These are phyloP conservation scores for Synanthedon tipuliformis DNA, from an alignment of 2,888 invertebrate genomes.

Conservation along the genomic window DNA sequence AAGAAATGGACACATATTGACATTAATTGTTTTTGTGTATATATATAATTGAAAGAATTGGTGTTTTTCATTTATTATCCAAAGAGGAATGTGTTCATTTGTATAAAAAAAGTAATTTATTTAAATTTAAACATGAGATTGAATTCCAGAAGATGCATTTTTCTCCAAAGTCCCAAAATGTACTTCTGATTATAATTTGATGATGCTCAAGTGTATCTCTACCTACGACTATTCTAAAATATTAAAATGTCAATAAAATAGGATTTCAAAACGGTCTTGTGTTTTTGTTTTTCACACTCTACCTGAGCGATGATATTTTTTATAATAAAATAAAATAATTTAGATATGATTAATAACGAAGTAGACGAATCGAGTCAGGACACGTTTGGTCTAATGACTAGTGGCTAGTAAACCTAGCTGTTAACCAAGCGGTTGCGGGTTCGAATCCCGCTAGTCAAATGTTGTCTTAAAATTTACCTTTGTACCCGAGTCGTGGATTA, in stretches of 20 bases:
- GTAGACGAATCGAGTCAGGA: no score
- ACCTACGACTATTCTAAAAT: slow-evolving; percentile 40
- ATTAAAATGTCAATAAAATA: slow-evolving; percentile 66
- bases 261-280: slow-evolving; percentile 49
- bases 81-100: slow-evolving; percentile 67
- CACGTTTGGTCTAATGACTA: no score
- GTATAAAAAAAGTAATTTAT: slow-evolving; percentile 32
- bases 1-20: slow-evolving; percentile 29
- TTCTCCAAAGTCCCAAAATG: slow-evolving; percentile 10
- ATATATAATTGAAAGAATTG: slow-evolving; percentile 17
- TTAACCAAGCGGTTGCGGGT: no score
- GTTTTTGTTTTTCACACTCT: neutral
- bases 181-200: neutral
- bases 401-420: no score
- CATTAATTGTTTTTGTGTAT: slow-evolving; percentile 20
- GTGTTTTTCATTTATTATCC: slow-evolving; percentile 42
- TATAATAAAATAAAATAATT: no score
- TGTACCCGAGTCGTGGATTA: no score
- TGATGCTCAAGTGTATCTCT: no score
- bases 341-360: no score
- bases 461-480: no score
- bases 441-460: no score
- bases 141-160: slow-evolving; percentile 62
- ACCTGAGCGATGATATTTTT: no score
- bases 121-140: slow-evolving; percentile 37